Base-by-base conservation (phyloP, 2,888 invertebrate species). In the Scelioninae gen. 1 region DNA sequence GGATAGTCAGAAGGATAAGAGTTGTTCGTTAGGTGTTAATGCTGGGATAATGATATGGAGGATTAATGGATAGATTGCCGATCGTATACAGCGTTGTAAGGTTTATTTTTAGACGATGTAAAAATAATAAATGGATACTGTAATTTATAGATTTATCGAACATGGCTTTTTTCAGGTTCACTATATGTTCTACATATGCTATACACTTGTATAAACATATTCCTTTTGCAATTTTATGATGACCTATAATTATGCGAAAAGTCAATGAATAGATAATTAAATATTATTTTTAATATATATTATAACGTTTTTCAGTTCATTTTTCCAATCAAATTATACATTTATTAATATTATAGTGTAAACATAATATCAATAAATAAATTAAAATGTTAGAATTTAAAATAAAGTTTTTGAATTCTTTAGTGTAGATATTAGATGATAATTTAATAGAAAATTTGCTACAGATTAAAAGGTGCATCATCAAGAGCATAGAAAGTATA, bases 1-100 rank as follows among this genome's bases (percentile, higher is more conserved):
- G 69, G 69, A 74, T 75, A 75, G 34, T 65, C 34, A 13, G 63
- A 38, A 81, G 65, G 75, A 75, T 81, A 69, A 76, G 76, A 56
- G 58, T 66, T 65, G 71, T 76, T 81, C 49, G 76, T 76, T 71
- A 76, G 81, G 81, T 81, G 81, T 81, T 81, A 81, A 81, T 76
- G 76, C 60, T 66, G 51, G 76, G 65, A 76, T 81, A 81, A 81
- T 81, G 71, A 81, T 81, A 81, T 80, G 65, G 75, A 66, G 81
- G 60, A 81, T 76, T 81, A 76, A 81, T 81, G 76, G 66, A 81
- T 76, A 71, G 81, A 71, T 76, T 76, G 65, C 76, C 76, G 81
- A 81, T 81, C 71, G 65, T 58, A 53, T 40, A 69, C 23, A 49
- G 38, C 62, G 51, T 51, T 58, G 58, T 38, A 45, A 58, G 34